Conservation (phyloP, 2,888 invertebrate species). For the Drosophila meridiana region DNA sequence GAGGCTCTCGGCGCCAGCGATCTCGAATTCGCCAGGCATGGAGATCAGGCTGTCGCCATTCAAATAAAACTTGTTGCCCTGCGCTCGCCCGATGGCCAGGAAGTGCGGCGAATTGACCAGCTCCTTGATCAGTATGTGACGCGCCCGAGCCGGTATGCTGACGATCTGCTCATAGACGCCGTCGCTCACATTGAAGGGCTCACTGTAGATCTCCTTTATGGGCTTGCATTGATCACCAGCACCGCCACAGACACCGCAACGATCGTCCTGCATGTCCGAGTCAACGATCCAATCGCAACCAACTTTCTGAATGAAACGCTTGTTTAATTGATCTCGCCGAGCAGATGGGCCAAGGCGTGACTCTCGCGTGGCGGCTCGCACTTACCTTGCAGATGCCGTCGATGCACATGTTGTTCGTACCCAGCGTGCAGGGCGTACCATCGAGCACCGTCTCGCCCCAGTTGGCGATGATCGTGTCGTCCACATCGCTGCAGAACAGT, state of each 20-base stretch:
- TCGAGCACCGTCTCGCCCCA: slow-evolving; percentile 91
- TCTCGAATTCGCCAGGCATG: slow-evolving; percentile 92
- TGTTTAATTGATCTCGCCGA: slow-evolving; percentile 66
- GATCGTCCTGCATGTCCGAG: slow-evolving; percentile 92
- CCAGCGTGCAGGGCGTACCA: slow-evolving; percentile 93
- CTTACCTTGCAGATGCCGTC: slow-evolving; percentile 90
- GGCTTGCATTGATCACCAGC: slow-evolving; percentile 92
- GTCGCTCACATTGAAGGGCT: slow-evolving; percentile 87
- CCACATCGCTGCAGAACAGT: slow-evolving; percentile 92
- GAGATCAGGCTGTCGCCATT: slow-evolving; percentile 91
- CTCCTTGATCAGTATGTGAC: slow-evolving; percentile 92
- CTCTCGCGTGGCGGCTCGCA: slow-evolving; percentile 17
- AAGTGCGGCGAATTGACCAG: slow-evolving; percentile 91
- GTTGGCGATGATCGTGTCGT: slow-evolving; percentile 90
- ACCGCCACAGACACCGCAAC: slow-evolving; percentile 94
- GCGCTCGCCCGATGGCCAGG: slow-evolving; percentile 91
- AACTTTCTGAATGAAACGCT: slow-evolving; percentile 89
- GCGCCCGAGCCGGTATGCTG: slow-evolving; percentile 91
- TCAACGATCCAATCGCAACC: slow-evolving; percentile 96
- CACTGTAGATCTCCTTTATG: slow-evolving; percentile 85
- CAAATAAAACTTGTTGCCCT: slow-evolving; percentile 89
- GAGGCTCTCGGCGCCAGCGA: slow-evolving; percentile 91
- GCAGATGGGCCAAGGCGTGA: background rate
- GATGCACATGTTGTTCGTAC: slow-evolving; percentile 94
- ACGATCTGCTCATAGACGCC: slow-evolving; percentile 87